Conservation (phyloP, 1,140 invertebrate species). For the Antheraea mylitta region DNA sequence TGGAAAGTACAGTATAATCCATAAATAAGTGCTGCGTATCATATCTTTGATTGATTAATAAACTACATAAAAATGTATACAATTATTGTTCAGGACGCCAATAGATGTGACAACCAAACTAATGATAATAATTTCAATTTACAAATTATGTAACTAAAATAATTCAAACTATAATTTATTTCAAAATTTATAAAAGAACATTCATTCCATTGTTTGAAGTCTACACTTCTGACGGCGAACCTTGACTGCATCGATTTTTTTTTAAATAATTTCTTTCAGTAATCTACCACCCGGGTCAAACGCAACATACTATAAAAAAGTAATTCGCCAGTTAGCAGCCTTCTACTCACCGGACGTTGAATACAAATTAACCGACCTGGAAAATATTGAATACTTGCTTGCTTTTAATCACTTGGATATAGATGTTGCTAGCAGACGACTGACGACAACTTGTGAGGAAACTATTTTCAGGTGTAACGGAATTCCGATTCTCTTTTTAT, state of each 20-base stretch:
- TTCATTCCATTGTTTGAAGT: too few relatives aligned
- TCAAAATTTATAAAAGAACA: too few relatives aligned
- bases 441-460: constrained; percentile 43
- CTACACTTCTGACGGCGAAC: neutral
- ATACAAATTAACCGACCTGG: constrained; percentile 31
- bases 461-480: constrained; percentile 36
- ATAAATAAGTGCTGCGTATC: too few relatives aligned
- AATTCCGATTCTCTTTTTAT: too few relatives aligned
- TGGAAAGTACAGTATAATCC: too few relatives aligned
- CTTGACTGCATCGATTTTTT: neutral
- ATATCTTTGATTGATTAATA: too few relatives aligned
- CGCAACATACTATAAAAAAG: constrained; percentile 18
- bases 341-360: constrained; percentile 42
- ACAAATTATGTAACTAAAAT: too few relatives aligned
- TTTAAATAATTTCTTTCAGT: constrained; percentile 27
- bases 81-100: too few relatives aligned
- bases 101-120: too few relatives aligned
- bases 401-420: constrained; percentile 40
- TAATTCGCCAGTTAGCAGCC: constrained; percentile 42
- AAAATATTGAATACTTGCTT: constrained; percentile 36
- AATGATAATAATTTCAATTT: too few relatives aligned
- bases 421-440: constrained; percentile 25
- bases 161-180: too few relatives aligned
- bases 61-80: too few relatives aligned
- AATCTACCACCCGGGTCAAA: constrained; percentile 32